A percentile compares a stretch with the other conserved stretches of the same genome.
phyloP scores from a whole-genome alignment of 2,797 vertebrate genomes.

The Malurus leucopterus region DNA sequence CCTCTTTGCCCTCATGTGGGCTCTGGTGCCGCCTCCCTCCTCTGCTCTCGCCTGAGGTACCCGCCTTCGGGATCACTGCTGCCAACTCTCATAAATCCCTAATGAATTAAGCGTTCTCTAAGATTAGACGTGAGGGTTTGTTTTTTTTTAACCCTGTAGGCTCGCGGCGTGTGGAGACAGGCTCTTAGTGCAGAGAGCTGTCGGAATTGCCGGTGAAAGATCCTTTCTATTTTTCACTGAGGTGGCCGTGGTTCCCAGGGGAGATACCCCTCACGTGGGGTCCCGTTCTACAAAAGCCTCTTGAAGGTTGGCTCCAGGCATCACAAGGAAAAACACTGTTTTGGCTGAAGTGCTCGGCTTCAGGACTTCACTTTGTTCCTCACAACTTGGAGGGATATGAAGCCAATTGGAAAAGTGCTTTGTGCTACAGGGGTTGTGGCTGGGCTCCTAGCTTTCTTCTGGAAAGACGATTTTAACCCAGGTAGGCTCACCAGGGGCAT shows the following conservation, averaged over 20 bases:
- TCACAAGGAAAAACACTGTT: not conserved
- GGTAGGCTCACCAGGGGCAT: not conserved
- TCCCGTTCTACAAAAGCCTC: not conserved
- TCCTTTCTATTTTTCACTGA: not conserved
- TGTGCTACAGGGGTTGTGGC: conserved; percentile 18
- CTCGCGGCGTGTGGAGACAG: not conserved
- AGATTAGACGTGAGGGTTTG: not conserved
- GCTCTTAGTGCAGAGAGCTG: not conserved
- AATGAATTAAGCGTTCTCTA: not conserved
- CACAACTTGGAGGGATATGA: not conserved
- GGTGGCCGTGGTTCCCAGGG: not conserved
- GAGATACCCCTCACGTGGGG: not conserved
- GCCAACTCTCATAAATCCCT: not conserved
- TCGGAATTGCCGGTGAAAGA: not conserved
- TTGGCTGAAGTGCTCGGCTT: not conserved
- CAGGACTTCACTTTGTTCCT: not conserved
- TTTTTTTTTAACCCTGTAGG: not conserved
- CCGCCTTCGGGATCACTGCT: not conserved
- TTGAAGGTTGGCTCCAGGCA: not conserved
- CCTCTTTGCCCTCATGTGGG: not conserved
- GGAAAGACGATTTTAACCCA: conserved; percentile 65
- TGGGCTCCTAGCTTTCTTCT: conserved; percentile 47
- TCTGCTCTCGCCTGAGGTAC: not conserved
- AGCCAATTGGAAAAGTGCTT: not conserved
- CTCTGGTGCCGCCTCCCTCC: not conserved